phyloP scores from a whole-genome alignment of 2,113 vertebrate genomes.

The Tylochromis polylepis region DNA sequence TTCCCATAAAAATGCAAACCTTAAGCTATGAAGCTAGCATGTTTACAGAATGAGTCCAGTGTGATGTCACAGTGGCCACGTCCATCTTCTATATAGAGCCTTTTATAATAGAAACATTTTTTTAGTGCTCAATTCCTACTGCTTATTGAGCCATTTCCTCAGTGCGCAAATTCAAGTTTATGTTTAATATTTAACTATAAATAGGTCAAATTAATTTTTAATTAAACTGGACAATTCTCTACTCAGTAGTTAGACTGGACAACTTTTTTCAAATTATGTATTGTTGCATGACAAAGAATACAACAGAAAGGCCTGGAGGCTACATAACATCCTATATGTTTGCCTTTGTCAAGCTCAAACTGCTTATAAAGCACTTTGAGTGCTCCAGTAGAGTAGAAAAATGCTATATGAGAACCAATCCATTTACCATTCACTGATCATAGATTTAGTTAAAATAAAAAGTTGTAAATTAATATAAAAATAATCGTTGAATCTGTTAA shows the following conservation, averaged over 20 bases:
- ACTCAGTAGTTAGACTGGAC: neutral
- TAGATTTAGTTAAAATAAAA: neutral
- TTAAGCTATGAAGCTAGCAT: neutral
- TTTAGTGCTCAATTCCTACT: neutral
- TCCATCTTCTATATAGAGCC: neutral
- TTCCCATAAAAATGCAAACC: neutral
- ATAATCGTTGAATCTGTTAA: neutral
- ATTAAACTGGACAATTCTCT: neutral
- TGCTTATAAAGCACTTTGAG: neutral
- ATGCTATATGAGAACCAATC: neutral
- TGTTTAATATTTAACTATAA: neutral
- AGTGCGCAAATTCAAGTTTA: neutral
- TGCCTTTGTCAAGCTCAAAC: neutral
- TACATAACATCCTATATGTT: neutral
- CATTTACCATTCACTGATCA: neutral
- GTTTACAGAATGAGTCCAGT: neutral
- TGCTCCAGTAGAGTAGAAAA: neutral
- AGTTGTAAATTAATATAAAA: neutral
- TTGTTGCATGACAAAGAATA: neutral
- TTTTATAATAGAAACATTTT: neutral
- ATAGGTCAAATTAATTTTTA: neutral
- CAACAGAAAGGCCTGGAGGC: neutral
- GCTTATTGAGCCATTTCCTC: neutral
- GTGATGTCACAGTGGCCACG: neutral
- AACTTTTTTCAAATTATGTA: accelerated